Conservation (phyloP, 2,113 vertebrate species). For the Chaetodon auriga region DNA sequence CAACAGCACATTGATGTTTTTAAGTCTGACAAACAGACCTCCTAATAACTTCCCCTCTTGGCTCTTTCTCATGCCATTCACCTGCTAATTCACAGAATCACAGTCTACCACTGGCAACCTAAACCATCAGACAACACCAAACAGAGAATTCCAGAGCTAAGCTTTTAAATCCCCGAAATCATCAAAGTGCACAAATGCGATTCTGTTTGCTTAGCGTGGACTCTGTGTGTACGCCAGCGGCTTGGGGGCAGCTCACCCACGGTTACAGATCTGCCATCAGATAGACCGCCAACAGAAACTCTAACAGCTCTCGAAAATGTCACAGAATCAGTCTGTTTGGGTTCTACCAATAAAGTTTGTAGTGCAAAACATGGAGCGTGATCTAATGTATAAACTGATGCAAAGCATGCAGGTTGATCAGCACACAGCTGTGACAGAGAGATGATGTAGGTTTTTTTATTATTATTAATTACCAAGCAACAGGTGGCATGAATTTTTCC, state of each 20-base stretch:
- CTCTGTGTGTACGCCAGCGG: conserved; percentile 58
- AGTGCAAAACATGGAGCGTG: neutral
- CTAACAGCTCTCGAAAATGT: neutral
- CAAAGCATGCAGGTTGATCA: neutral
- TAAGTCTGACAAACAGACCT: conserved; percentile 23
- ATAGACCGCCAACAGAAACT: conserved; percentile 13
- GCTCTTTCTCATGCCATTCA: conserved; percentile 53
- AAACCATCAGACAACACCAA: conserved; percentile 65
- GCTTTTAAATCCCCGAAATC: conserved; percentile 79
- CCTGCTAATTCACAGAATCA: conserved; percentile 63
- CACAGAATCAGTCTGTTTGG: neutral
- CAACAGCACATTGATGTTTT: conserved; percentile 4
- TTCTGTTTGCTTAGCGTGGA: conserved; percentile 75
- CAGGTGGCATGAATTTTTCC: conserved; percentile 46
- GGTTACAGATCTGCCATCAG: conserved; percentile 40
- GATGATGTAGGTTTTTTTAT: conserved; percentile 15
- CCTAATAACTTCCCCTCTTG: neutral
- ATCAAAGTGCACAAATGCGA: conserved; percentile 78
- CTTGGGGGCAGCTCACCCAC: conserved; percentile 51
- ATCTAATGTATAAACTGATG: neutral
- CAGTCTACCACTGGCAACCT: conserved; percentile 32
- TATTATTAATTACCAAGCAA: conserved; percentile 47
- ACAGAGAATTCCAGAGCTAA: conserved; percentile 79
- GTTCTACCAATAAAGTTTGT: neutral
- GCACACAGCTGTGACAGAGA: conserved; percentile 35